These are phyloP conservation scores for Spilarctia lutea DNA, from an alignment of 2,888 invertebrate species.

Conservation along the genomic window DNA sequence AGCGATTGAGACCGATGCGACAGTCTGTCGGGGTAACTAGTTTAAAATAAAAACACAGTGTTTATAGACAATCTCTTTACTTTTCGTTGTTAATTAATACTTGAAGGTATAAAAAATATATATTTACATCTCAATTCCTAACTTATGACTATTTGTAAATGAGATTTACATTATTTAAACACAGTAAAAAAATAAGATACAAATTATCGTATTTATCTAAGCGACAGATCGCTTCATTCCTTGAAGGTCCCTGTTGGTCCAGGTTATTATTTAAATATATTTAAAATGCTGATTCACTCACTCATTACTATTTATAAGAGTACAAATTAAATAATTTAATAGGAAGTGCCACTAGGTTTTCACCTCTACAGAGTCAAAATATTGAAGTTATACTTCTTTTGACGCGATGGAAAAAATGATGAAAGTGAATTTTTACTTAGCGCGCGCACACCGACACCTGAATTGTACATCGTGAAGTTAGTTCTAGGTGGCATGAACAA, in stretches of 20 bases:
- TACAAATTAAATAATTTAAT: neutral
- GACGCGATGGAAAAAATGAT: too few species aligned
- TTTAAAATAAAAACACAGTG: conserved; percentile 1
- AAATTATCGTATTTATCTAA: neutral
- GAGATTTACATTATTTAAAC: neutral
- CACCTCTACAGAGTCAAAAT: too few species aligned
- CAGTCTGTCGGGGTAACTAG: too few species aligned
- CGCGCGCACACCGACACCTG: too few species aligned
- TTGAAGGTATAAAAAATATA: conserved; percentile 67
- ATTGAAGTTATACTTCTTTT: too few species aligned
- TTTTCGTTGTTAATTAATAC: conserved; percentile 70
- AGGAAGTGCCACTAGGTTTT: too few species aligned
- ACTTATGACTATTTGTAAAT: conserved; percentile 44
- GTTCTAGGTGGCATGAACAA: too few species aligned
- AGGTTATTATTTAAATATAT: neutral
- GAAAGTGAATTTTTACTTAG: too few species aligned
- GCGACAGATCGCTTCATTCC: neutral
- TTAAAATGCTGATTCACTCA: too few species aligned
- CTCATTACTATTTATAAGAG: too few species aligned
- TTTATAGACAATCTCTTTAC: conserved; percentile 55
- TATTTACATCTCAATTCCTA: conserved; percentile 55
- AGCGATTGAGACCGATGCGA: too few species aligned
- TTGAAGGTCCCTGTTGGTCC: neutral
- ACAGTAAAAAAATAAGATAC: neutral
- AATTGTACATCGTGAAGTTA: too few species aligned